Evolutionary conservation across 1,140 invertebrate species (phyloP), one percentile per base, ranked within the genome.

Genomic region (Drosophila pseudoobscura): DNA sequence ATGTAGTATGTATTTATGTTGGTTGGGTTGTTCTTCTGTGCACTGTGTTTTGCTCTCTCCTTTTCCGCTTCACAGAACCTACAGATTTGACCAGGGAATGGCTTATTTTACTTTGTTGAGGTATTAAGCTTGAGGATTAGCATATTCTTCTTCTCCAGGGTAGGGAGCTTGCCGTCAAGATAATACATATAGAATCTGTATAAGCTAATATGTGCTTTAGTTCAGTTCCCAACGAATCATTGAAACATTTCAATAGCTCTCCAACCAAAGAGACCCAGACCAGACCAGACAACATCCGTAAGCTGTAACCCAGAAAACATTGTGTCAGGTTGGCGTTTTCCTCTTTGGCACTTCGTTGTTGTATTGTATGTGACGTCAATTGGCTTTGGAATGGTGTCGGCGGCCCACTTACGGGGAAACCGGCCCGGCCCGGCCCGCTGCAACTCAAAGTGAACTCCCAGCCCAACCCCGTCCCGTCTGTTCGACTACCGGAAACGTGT

Each of bases 291-390:
- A 22, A 31, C 47, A 65, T 54, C 51, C 51, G 66, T 58, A 60
- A 56, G 31, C n/a, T 17, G 53, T 71, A 82, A 73, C 62, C 55
- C 55, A 77, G 43, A 80, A 60, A 76, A 39, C 29, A 53, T 75
- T 79, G 63, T 74, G 63, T 31, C 76, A 74, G 68, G 69, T 69
- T 68, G 57, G 43, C 24, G 26, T 44, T 26, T 56, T 56, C 35
- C 35, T 39, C 35, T 39, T 39, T 11, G 43, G 17, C 20, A 61
- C 43, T 70, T 65, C 17, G 43, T 63, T 22, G 47, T 56, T 43
- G 56, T 52, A 46, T 66, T 24, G 51, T 61, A 59, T 58, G 58
- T 80, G 78, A 80, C 73, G 78, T 77, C 62, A 80, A 71, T 61
- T 71, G 52, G 43, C 52, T 60, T 53, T 55, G 61, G 53, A 80